Conservation (phyloP, 1,140 invertebrate species). For the Tyrophagus putrescentiae region DNA sequence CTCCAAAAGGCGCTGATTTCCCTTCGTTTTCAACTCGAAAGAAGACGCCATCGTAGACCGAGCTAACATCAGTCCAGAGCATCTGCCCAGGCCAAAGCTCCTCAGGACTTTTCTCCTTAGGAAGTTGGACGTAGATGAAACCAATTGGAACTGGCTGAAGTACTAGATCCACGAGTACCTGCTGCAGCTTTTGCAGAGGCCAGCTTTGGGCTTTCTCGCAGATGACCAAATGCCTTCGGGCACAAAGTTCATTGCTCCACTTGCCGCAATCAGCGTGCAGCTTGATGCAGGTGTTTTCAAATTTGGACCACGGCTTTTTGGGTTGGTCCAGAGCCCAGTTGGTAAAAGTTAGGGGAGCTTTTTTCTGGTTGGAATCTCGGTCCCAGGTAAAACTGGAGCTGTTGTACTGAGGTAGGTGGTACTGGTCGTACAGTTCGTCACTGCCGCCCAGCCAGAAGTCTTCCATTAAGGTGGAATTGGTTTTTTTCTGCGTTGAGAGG, state of each 20-base stretch:
- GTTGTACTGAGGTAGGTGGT: no score
- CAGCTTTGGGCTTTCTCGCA: slow-evolving; percentile 4
- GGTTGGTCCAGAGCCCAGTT: no score
- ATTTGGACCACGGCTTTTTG: no score
- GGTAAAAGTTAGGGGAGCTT: no score
- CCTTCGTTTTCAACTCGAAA: not conserved
- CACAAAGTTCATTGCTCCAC: not conserved
- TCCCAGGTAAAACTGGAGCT: no score
- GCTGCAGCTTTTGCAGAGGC: not conserved
- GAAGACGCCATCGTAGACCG: not conserved
- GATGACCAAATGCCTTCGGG: not conserved
- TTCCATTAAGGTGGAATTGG: no score
- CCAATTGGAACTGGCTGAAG: not conserved
- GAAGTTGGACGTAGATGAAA: slow-evolving; percentile 9
- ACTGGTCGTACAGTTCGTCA: no score
- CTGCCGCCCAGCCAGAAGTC: no score
- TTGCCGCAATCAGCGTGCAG: no score
- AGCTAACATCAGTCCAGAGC: not conserved
- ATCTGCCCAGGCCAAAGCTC: not conserved
- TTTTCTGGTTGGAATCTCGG: no score
- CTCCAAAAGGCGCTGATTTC: slow-evolving; percentile 4
- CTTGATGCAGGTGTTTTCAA: no score
- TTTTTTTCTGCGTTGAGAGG: no score
- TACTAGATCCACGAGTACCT: not conserved
- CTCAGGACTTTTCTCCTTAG: not conserved